These are phyloP conservation scores for Dicerorhinus sumatrensis DNA, from an alignment of 2,113 vertebrate species.

Conservation along the genomic window DNA sequence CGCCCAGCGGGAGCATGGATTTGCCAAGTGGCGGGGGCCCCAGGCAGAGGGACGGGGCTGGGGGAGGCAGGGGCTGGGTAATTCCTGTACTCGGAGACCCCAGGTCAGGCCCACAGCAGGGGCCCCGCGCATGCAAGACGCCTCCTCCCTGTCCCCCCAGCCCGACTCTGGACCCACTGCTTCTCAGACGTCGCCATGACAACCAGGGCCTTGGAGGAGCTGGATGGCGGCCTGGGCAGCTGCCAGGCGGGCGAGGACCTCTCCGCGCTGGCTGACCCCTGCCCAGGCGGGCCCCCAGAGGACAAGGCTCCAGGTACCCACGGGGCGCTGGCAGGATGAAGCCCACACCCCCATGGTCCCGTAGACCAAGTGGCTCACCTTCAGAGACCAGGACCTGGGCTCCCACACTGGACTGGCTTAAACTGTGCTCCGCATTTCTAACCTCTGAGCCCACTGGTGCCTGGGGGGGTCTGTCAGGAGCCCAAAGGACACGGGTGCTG, in stretches of 20 bases:
- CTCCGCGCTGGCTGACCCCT: accelerated
- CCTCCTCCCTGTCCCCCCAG: background rate
- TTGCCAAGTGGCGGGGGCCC: background rate
- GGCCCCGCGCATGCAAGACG: background rate
- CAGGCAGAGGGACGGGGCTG: background rate
- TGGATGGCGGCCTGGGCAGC: constrained; percentile 67
- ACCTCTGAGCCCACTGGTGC: background rate
- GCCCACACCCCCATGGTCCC: accelerated
- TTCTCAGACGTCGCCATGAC: background rate
- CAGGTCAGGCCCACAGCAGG: background rate
- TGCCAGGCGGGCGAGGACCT: constrained; percentile 32
- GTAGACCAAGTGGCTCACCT: accelerated
- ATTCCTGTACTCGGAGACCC: background rate
- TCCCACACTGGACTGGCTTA: background rate
- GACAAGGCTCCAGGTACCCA: background rate
- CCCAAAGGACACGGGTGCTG: no score
- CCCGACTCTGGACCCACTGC: background rate
- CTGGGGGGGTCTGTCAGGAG: background rate
- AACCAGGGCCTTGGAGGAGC: background rate
- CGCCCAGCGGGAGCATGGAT: background rate
- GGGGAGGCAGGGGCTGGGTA: background rate
- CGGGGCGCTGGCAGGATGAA: background rate
- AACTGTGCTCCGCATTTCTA: background rate
- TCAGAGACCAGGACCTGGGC: background rate
- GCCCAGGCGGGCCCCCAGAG: background rate